Evolutionary conservation across 2,888 invertebrate genomes (phyloP).

Genomic region (Cryptus viduatorius): DNA sequence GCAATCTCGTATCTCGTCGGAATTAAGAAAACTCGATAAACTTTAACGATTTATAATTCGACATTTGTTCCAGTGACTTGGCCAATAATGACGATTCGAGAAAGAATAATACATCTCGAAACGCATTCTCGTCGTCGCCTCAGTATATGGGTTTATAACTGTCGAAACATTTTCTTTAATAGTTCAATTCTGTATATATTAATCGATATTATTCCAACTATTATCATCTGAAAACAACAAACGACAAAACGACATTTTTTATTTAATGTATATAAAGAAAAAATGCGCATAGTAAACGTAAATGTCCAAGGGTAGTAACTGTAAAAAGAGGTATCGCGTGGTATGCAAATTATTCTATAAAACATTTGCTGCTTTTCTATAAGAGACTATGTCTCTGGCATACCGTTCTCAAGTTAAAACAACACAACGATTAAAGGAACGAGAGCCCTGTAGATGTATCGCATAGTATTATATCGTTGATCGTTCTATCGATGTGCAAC

Average conservation of each 20-base stretch:
- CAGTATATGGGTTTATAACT: constrained; percentile 84
- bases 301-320: constrained; percentile 24
- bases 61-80: constrained; percentile 78
- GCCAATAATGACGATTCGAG: constrained; percentile 79
- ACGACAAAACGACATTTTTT: constrained; percentile 25
- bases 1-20: too few species aligned
- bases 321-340: constrained; percentile 21
- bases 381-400: background rate
- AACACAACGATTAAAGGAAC: constrained; percentile 12
- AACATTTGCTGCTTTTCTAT: constrained; percentile 27
- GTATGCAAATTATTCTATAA: constrained; percentile 32
- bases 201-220: constrained; percentile 23
- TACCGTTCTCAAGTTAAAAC: background rate
- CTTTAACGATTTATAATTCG: constrained; percentile 25
- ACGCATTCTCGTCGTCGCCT: constrained; percentile 82
- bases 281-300: constrained; percentile 44
- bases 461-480: constrained; percentile 39
- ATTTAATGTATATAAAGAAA: constrained; percentile 68
- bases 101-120: constrained; percentile 80
- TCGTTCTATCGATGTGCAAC: background rate
- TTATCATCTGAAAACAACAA: constrained; percentile 6
- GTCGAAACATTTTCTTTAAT: constrained; percentile 66
- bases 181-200: constrained; percentile 61
- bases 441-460: constrained; percentile 15
- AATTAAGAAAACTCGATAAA: background rate